Evolutionary conservation across 2,888 invertebrate genomes (phyloP), one percentile per base, ranked within the genome.

Genomic region (Acleris sparsana): DNA sequence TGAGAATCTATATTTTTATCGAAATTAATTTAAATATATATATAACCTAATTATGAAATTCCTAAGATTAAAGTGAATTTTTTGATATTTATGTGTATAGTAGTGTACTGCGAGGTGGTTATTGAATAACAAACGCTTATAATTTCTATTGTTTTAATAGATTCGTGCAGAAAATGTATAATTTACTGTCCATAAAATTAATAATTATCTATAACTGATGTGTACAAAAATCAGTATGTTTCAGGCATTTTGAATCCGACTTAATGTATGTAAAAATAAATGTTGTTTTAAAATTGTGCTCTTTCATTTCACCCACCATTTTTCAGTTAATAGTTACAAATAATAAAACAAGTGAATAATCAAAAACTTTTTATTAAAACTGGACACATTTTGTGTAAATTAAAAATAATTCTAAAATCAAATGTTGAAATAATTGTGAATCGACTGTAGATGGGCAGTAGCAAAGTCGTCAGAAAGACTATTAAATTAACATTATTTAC

Each of bases 261-360:
- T 91, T 91, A 91, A 92, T 92, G 91, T 92, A 92, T 92, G 92
- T 92, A 92, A 92, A 92, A 92, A 92, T 92, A 92, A 92, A 92
- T 92, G 92, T 92, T 92, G 92, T 92, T 92, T 92, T 92, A 90
- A 91, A 89, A 88, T 86, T 86, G 85, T 88, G 83, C 75, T 83
- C 75, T 91, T 90, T 91, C 73, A 87, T 87, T 88, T 84, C 22
- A 62, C 33, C 61, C 49, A n/a, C 46, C 9, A 4, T 25, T 22
- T 13, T 13, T 39, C 6, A 16, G 7, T 9, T 22, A 20, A 9
- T 43, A 18, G 18, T 62, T 57, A 70, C 18, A 43, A 53, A 66
- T 49, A 73, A 68, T 69, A 71, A 75, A 75, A 73, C 62, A 67
- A 25, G 4, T 59, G 46, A 17, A 33, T 70, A 44, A 70, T 71